phyloP scores from a whole-genome alignment of 2,113 vertebrate genomes.

The Rafetus swinhoei region DNA sequence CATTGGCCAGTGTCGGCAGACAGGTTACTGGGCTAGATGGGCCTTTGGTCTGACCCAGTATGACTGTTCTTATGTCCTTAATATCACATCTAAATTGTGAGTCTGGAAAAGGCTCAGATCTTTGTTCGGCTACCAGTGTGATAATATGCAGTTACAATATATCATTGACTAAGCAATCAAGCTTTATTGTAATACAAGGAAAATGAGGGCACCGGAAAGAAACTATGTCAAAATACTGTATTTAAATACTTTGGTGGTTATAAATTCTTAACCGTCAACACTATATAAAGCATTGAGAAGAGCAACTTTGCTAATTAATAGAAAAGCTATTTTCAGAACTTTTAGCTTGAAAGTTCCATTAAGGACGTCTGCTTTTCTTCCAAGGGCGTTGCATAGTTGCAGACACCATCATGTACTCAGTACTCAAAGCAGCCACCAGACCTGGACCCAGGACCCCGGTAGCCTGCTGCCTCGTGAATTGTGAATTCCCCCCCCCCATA shows the following conservation, averaged over 20 bases:
- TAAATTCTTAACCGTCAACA: conserved; percentile 72
- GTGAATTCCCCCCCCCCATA: background rate
- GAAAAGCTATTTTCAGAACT: conserved; percentile 52
- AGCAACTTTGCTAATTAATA: conserved; percentile 55
- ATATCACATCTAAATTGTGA: background rate
- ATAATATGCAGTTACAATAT: conserved; percentile 52
- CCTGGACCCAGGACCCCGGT: background rate
- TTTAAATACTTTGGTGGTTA: conserved; percentile 66
- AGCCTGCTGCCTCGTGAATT: background rate
- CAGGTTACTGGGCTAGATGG: no score
- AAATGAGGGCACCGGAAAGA: no score
- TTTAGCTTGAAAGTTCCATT: background rate
- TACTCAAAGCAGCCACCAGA: background rate
- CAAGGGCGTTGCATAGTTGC: background rate
- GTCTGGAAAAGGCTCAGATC: background rate
- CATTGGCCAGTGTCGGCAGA: no score
- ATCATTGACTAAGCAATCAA: conserved; percentile 57
- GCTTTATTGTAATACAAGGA: conserved; percentile 53
- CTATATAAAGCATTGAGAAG: conserved; percentile 54
- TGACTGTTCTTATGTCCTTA: background rate
- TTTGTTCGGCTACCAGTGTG: conserved; percentile 39
- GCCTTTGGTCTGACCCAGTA: no score
- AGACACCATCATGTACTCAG: background rate
- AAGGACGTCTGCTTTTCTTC: conserved; percentile 25
- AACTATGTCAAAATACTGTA: conserved; percentile 19